Evolutionary conservation across 2,797 vertebrate species (phyloP).

Genomic region (Synaphobranchus kaupii): DNA sequence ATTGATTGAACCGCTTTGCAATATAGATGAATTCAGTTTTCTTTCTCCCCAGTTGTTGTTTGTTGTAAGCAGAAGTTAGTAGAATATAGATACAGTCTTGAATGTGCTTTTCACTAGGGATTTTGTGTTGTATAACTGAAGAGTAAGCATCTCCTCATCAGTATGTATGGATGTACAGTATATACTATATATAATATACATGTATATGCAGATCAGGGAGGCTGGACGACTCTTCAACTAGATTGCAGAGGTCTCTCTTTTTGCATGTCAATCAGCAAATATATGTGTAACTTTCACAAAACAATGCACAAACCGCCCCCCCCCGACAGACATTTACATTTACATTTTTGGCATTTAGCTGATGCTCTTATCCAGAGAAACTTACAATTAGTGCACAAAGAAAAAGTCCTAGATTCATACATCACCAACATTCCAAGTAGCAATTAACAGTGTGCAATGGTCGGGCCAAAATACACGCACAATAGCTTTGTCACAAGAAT

Average conservation of each 20-base stretch:
- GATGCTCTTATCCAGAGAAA: too few species aligned
- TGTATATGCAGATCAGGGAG: neutral
- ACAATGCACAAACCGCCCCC: neutral
- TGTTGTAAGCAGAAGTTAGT: neutral
- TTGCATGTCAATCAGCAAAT: neutral
- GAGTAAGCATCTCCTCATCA: neutral
- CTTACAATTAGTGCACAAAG: too few species aligned
- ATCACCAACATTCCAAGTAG: too few species aligned
- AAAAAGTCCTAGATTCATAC: too few species aligned
- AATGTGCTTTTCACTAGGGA: neutral
- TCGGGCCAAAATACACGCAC: too few species aligned
- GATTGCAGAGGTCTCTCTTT: neutral
- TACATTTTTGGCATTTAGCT: too few species aligned
- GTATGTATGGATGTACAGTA: neutral
- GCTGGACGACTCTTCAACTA: neutral
- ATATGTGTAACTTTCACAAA: too few species aligned
- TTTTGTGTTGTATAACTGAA: neutral
- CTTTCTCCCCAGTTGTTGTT: neutral
- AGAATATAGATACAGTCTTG: neutral
- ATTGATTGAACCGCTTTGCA: constrained; percentile 14
- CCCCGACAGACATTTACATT: neutral
- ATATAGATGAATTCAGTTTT: constrained; percentile 23
- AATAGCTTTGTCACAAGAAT: too few species aligned
- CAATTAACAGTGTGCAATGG: too few species aligned
- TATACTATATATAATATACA: too few species aligned